These are phyloP conservation scores for Unio pictorum DNA, from an alignment of 2,888 invertebrate species.

Conservation along the genomic window DNA sequence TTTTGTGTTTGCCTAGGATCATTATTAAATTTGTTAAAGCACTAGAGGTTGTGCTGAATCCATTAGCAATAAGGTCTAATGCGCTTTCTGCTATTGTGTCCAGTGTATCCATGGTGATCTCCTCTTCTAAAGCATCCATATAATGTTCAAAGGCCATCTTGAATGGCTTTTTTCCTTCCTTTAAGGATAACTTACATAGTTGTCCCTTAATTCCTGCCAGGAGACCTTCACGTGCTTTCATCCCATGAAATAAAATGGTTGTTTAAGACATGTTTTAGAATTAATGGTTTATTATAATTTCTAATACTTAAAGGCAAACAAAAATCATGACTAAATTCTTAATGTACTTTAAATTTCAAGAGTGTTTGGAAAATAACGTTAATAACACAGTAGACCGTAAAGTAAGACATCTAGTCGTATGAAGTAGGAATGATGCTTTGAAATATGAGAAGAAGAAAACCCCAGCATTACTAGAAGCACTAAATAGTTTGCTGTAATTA, in stretches of 20 bases:
- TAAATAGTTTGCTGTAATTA: too few relatives aligned
- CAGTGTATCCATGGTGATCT: slow-evolving; percentile 12
- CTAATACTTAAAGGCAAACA: too few relatives aligned
- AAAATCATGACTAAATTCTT: too few relatives aligned
- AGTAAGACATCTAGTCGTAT: too few relatives aligned
- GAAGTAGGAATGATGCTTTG: too few relatives aligned
- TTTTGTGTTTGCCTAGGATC: slow-evolving; percentile 41
- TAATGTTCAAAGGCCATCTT: slow-evolving; percentile 41
- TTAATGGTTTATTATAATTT: too few relatives aligned
- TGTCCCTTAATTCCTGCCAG: slow-evolving; percentile 38
- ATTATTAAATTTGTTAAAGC: slow-evolving; percentile 48
- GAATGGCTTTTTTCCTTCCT: slow-evolving; percentile 14
- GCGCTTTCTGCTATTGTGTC: slow-evolving; percentile 50
- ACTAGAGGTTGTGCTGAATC: slow-evolving; percentile 58
- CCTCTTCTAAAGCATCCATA: slow-evolving; percentile 23
- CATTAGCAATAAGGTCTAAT: slow-evolving; percentile 64
- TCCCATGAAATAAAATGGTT: slow-evolving; percentile 29
- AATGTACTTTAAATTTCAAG: too few relatives aligned
- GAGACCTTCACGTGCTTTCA: slow-evolving; percentile 42
- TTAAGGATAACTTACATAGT: slow-evolving; percentile 18
- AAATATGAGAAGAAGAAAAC: too few relatives aligned
- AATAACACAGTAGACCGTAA: too few relatives aligned
- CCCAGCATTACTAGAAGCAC: too few relatives aligned
- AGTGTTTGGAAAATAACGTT: too few relatives aligned
- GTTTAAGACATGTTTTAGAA: too few relatives aligned